Percentiles rank a stretch among this genome's conserved stretches.
Conservation (phyloP, 2,113 vertebrate genomes). For the Noctilio leporinus region DNA sequence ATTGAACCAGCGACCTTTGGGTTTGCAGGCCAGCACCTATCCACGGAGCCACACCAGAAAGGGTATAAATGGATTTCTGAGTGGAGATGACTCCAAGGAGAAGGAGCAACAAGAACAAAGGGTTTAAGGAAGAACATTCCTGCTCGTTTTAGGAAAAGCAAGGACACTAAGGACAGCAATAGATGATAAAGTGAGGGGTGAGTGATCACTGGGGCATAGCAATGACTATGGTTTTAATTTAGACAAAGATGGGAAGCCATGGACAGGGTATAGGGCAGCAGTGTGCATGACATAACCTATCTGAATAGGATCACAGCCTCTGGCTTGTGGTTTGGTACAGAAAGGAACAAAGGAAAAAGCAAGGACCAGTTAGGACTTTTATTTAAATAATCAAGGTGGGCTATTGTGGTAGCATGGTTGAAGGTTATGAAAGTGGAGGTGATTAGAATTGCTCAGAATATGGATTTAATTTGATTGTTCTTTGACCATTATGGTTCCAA, state of each 20-base stretch:
- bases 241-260: background rate
- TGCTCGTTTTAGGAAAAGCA: background rate
- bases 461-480: slow-evolving; percentile 7
- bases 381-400: background rate
- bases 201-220: background rate
- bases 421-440: background rate
- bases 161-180: background rate
- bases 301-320: background rate
- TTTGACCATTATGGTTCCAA: slow-evolving; percentile 27
- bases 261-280: background rate
- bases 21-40: no score
- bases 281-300: background rate
- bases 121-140: background rate
- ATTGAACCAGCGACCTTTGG: no score
- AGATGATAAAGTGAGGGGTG: background rate
- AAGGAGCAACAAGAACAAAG: background rate
- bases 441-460: background rate
- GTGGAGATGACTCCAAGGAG: background rate
- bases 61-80: background rate
- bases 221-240: background rate
- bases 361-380: background rate
- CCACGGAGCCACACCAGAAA: no score
- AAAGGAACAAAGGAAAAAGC: background rate
- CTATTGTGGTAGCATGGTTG: background rate
- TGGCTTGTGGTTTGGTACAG: background rate